Conservation (phyloP, 2,113 vertebrate species). For the Copsychus sechellarum region DNA sequence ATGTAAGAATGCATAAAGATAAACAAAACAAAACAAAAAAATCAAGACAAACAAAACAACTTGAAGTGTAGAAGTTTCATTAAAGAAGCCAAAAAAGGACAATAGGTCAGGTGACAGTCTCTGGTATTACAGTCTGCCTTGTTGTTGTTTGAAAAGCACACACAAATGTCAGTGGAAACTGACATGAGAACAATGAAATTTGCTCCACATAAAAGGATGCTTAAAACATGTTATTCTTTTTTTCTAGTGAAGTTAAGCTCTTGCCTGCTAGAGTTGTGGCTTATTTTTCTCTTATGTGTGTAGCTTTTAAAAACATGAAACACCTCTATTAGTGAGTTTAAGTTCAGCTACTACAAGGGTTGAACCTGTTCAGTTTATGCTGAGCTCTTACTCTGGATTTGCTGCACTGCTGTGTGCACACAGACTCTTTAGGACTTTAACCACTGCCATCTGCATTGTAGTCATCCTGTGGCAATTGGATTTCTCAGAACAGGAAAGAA, state of each 20-base stretch:
- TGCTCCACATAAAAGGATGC: neutral
- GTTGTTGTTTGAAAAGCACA: neutral
- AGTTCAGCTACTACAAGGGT: neutral
- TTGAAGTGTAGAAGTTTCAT: neutral
- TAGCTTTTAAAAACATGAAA: neutral
- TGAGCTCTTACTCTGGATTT: neutral
- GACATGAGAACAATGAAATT: neutral
- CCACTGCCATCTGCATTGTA: neutral
- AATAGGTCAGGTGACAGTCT: neutral
- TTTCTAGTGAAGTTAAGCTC: neutral
- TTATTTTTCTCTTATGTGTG: neutral
- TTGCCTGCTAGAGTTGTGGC: neutral
- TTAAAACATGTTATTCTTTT: neutral
- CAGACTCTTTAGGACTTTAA: neutral
- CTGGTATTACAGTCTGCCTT: neutral
- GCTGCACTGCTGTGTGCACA: neutral
- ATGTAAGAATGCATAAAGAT: neutral
- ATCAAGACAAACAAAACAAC: neutral
- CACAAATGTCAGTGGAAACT: neutral
- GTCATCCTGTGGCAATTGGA: neutral
- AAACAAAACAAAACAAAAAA: neutral
- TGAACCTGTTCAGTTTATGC: neutral
- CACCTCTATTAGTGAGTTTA: neutral
- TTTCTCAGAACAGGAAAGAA: neutral
- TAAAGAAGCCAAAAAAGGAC: neutral